Evolutionary conservation across 1,140 invertebrate species (phyloP), one percentile per base, ranked within the genome.

Genomic region (Araneus ventricosus): DNA sequence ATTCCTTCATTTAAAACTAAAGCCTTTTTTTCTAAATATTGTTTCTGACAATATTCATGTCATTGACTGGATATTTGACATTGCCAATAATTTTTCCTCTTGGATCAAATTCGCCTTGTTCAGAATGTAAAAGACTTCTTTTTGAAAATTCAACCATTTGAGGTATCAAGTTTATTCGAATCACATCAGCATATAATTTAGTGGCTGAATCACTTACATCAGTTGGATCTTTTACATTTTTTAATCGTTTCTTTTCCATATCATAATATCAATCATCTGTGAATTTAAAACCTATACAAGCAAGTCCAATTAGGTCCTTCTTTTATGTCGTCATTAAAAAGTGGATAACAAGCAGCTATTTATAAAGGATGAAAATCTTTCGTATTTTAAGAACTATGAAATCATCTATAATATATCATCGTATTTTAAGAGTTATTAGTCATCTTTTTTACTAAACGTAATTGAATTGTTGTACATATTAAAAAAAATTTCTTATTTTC

Each of bases 211-310:
- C 39, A 20, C 10, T 10, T 22, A 3, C 17, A 0, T 24, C 14
- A 17, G 8, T 7, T 22, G 39, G 37, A 70, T 39, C 4, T 1
- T 61, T 45, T 39, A 70, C 6, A 88, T 88, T 79, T 41, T 27
- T 52, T 1, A 75, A n/a, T 14, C 20, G 27, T 80, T 79, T 89
- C 1, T 79, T 89, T 79, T 89, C 41, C 41, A 90, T 90, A 37
- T 90, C 88, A 90, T 90, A 79, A 79, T 79, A 10, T 30, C 67
- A 39, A 52, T 90, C 70, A 79, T 90, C 27, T 59, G 67, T 90
- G 20, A 90, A 57, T 59, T 75, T 79, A 79, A 90, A 90, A 22
- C 88, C 41, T 27, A 57, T 59, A 79, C 88, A 39, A 4, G 67
- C 39, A 20, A 27, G 17, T 22, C 41, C 70, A 4, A 22, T 10